These are phyloP conservation scores for Rhyacophila brunnea DNA, from an alignment of 1,140 invertebrate species.

Conservation along the genomic window DNA sequence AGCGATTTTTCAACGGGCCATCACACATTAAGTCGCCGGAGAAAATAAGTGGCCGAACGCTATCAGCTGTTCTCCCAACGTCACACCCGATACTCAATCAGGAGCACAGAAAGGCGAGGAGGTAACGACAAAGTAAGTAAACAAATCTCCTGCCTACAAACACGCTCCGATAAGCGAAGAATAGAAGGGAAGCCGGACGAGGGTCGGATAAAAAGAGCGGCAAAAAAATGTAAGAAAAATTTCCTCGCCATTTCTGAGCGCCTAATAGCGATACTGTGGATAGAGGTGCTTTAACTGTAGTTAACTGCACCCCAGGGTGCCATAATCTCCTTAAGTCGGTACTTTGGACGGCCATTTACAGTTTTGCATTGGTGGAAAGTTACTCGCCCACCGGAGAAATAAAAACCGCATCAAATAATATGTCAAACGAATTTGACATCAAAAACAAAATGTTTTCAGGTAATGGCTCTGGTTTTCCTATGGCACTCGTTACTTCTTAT, in stretches of 20 bases:
- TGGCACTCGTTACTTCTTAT: too few species aligned
- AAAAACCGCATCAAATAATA: too few species aligned
- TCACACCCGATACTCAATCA: slow-evolving; percentile 6
- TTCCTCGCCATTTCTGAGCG: background rate
- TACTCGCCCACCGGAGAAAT: background rate
- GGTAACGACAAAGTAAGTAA: slow-evolving; percentile 7
- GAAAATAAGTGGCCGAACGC: background rate
- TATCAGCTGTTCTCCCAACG: background rate
- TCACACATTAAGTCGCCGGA: slow-evolving; percentile 5
- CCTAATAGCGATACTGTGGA: slow-evolving; percentile 7
- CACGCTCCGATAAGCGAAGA: slow-evolving; percentile 2
- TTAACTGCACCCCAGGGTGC: slow-evolving; percentile 8
- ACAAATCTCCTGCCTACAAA: slow-evolving; percentile 10
- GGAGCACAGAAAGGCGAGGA: slow-evolving; percentile 4
- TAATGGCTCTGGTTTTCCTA: too few species aligned
- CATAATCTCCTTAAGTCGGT: slow-evolving; percentile 3
- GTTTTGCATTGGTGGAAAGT: background rate
- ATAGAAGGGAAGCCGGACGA: slow-evolving; percentile 1
- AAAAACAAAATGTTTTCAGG: too few species aligned
- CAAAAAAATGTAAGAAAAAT: slow-evolving; percentile 8
- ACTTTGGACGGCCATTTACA: slow-evolving; percentile 3
- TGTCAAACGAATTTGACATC: too few species aligned
- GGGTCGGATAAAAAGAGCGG: background rate
- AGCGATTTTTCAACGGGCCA: slow-evolving; percentile 6
- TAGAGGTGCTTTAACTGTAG: slow-evolving; percentile 2